A percentile compares a stretch with the other conserved stretches of the same genome.
Conservation (phyloP, 2,888 invertebrate genomes). For the Lasioglossum lativentre region DNA sequence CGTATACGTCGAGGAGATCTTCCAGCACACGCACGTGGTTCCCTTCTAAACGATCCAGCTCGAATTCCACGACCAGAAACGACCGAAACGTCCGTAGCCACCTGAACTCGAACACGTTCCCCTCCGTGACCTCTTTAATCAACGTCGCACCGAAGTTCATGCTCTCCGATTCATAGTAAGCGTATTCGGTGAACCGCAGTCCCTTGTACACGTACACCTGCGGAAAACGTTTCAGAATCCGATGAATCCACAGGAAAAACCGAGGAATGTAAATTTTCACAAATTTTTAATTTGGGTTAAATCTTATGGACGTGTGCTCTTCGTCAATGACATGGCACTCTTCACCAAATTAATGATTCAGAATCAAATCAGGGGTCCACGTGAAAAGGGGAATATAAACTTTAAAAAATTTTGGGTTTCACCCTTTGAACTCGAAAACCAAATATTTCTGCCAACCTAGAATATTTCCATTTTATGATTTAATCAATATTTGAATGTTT, state of each 20-base stretch:
- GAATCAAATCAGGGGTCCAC: too few relatives aligned
- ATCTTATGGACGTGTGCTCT: too few relatives aligned
- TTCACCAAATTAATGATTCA: too few relatives aligned
- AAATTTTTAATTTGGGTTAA: too few relatives aligned
- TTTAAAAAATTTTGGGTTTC: too few relatives aligned
- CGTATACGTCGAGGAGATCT: constrained; percentile 93
- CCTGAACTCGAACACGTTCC: constrained; percentile 88
- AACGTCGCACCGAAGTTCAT: constrained; percentile 88
- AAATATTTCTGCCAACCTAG: too few relatives aligned
- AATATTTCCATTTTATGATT: too few relatives aligned
- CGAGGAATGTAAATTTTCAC: too few relatives aligned
- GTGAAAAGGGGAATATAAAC: too few relatives aligned
- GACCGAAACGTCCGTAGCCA: constrained; percentile 89
- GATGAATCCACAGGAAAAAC: background rate
- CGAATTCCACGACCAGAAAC: constrained; percentile 92
- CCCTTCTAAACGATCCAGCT: constrained; percentile 90
- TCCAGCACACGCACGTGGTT: constrained; percentile 93
- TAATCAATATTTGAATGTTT: too few relatives aligned
- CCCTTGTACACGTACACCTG: constrained; percentile 92
- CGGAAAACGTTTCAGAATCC: background rate
- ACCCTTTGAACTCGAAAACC: too few relatives aligned
- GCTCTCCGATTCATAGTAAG: constrained; percentile 89
- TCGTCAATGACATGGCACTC: too few relatives aligned
- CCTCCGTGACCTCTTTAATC: constrained; percentile 90
- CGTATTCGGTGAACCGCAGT: constrained; percentile 91